Base-by-base conservation (phyloP, 2,888 invertebrate species). In the Agriopis leucophaearia region DNA sequence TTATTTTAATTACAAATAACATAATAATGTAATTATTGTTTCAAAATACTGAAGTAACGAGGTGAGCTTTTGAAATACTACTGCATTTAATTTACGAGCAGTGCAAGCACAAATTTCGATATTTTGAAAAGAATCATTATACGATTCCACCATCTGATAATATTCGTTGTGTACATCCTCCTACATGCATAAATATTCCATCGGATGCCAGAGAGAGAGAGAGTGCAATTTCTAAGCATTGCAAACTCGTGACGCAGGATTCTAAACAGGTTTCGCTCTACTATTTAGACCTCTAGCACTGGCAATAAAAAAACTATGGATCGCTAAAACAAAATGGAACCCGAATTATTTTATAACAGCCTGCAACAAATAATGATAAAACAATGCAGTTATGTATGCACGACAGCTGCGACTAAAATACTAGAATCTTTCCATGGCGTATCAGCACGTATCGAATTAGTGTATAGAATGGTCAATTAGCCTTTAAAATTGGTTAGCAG, bases 211-310 rank as follows among this genome's bases (percentile, higher is more conserved):
- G 27, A 0, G 16, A 77, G 79, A 77, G 79, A 82, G 81, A 82
- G 83, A 82, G 80, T 78, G 75, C 78, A 78, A 74, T 82, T 80
- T 81, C 80, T 80, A 77, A 51, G 61, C 73, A 69, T 69, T 74
- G 70, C 67, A 58, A 16, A 68, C 59, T 60, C 16, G 59, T 50
- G 72, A 60, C 61, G 68, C 77, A 65, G 75, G 79, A 78, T 66
- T 75, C 71, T 61, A 77, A 82, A 82, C 81, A 59, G 80, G 80
- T 80, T 82, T 75, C 69, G 68, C 51, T 51, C 45, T 36, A 12
- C 52, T 52, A 56, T 56, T 8, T 9, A 8, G 8, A 52, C 52
- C 35, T 13, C n/a, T 8, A 56, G 18, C 47, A 60, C 56, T 42
- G 42, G 44, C 18, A 50, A 38, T 55, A 60, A 62, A 56, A 27